Base-by-base conservation (phyloP, 2,797 vertebrate genomes). In the Scolopax bukidnonensis region DNA sequence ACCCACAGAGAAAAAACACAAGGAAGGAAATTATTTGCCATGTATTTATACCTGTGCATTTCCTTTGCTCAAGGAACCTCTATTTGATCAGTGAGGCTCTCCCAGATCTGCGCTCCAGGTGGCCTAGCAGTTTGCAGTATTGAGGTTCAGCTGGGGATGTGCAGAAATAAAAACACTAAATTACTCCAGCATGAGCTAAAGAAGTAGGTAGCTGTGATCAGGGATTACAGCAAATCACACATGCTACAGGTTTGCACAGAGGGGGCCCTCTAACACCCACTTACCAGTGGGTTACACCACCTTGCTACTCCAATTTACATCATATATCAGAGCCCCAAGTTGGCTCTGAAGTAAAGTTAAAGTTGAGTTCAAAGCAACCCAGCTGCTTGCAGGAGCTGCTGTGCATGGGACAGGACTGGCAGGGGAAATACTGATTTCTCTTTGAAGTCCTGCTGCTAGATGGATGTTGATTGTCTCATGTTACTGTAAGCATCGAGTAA, bases 391-490 rank as follows among this genome's bases (percentile, higher is more conserved):
- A 95, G 80, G 76, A 96, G 93, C 75, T 96, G 87, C 95, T 67
- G 63, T 59, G 60, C 70, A 83, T 68, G 71, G 86, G 88, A 54
- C 33, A 94, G 61, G 80, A 67, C 84, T 90, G 65, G 63, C 65
- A 91, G 85, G 86, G 90, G 88, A 96, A 97, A 92, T 8, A 56
- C 19, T 54, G 85, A 91, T 93, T 97, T 90, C 54, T 33, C 96
- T 97, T 97, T 97, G 97, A 97, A 97, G 96, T 97, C 57, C 86
- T 96, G 84, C 77, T 94, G 88, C 90, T 97, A 95, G 94, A 93
- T 92, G 90, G 90, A 90, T 96, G 94, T 89, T 87, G 95, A 92
- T 97, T 95, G 93, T 95, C 96, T 97, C 93, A 77, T 83, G 86
- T 97, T 97, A 95, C 95, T 87, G 92, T 81, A 96, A 96, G 82